Percentiles rank a stretch among this genome's conserved stretches.
These are phyloP conservation scores for Tauraco hartlaubi DNA, from an alignment of 2,797 vertebrate genomes.

Conservation along the genomic window DNA sequence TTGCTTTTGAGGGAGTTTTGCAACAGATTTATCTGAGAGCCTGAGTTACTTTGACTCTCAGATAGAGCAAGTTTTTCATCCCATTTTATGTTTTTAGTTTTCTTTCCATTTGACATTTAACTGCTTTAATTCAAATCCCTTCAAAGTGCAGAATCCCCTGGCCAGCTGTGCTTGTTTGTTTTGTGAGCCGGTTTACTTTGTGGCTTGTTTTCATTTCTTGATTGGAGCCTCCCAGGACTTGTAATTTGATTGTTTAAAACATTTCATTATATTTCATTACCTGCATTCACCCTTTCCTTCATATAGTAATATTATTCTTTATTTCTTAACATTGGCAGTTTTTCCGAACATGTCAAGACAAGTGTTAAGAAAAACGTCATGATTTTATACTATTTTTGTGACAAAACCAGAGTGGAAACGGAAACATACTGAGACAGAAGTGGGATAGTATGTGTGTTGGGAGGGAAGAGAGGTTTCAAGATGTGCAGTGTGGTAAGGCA, in stretches of 20 bases:
- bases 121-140: not conserved
- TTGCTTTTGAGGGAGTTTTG: not conserved
- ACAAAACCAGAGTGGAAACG: not conserved
- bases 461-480: not conserved
- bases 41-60: not conserved
- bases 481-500: not conserved
- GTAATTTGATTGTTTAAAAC: slow-evolving; percentile 11
- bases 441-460: not conserved
- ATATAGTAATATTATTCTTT: not conserved
- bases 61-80: not conserved
- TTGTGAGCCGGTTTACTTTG: not conserved
- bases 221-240: not conserved
- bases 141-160: not conserved
- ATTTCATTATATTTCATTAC: not conserved
- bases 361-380: not conserved
- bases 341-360: slow-evolving; percentile 13
- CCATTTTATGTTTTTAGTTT: slow-evolving; percentile 15
- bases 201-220: slow-evolving; percentile 5
- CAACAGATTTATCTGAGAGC: not conserved
- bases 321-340: not conserved
- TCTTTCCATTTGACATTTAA: slow-evolving; percentile 7
- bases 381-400: slow-evolving; percentile 18
- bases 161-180: slow-evolving; percentile 6
- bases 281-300: not conserved
- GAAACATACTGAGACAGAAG: not conserved